Base-by-base conservation (phyloP, 1,140 invertebrate species). In the Bradynema listronoti region DNA sequence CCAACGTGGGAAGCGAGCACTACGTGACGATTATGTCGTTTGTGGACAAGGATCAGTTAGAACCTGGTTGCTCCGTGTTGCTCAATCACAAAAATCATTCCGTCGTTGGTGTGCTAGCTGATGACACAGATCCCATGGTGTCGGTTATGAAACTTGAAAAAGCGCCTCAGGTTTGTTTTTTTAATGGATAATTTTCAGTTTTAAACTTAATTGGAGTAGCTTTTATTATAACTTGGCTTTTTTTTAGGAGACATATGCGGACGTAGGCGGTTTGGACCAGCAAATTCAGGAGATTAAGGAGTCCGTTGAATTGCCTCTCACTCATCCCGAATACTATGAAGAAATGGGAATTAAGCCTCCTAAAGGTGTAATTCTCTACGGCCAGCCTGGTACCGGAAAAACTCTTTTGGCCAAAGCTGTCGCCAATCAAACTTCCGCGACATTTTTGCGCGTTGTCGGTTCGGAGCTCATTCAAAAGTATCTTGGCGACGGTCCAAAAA, bases 41-140 rank as follows among this genome's bases (percentile, higher is more conserved):
- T 84, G 95, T 99, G 34, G 95, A 99, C 80, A 99, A 99, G 80
- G 95, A 99, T 81, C 92, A 97, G 75, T 81, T 99, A 16, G 95
- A 99, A 80, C 95, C 95, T 56, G 94, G 95, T 2, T 99, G 94
- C 80, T 95, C 94, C 16, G 95, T 99, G 16, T 81, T 99, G 0
- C 82, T 99, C 0, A 99, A 99, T 81, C 95, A 99, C 80, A 99
- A 99, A 82, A 85, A 86, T 5, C 94, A 99, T 83, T 92, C 95
- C 61, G 93, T 99, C 36, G 92, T 99, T 42, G 95, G 95, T 65
- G 94, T 99, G 0, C 80, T 99, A 25, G 88, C 89, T 34, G 95
- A 99, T 83, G 95, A 99, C 78, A 96, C 92, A n/a, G 95, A 99
- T 83, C 95, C 95, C 14, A 98, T 99, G 94, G 95, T 99, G 1